Percentiles rank a stretch among this genome's conserved stretches.
phyloP scores from a whole-genome alignment of 2,888 invertebrate genomes.

The Asteroscopus sphinx region DNA sequence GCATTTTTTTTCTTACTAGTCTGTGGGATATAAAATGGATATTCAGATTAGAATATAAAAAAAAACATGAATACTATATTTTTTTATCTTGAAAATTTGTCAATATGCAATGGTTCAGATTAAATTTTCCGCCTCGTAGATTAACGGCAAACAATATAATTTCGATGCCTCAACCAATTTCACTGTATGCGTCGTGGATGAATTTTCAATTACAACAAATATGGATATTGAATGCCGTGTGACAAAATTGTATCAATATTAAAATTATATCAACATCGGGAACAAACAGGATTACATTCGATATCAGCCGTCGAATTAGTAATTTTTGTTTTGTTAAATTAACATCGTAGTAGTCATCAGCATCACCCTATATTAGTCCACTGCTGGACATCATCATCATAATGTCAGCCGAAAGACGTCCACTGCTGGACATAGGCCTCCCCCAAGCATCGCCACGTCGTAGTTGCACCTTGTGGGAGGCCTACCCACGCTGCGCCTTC shows the following conservation, averaged over 20 bases:
- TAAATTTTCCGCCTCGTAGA: slow-evolving; percentile 43
- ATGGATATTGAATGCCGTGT: slow-evolving; percentile 50
- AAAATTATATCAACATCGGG: slow-evolving; percentile 51
- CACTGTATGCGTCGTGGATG: slow-evolving; percentile 35
- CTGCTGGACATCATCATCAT: too few relatives aligned
- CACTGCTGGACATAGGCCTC: too few relatives aligned
- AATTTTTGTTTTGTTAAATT: slow-evolving; percentile 10
- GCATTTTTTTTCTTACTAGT: too few relatives aligned
- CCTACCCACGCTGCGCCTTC: too few relatives aligned
- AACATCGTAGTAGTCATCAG: background rate
- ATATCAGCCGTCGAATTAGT: slow-evolving; percentile 29
- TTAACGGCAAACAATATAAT: slow-evolving; percentile 53
- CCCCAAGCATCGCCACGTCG: too few relatives aligned
- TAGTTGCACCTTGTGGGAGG: too few relatives aligned
- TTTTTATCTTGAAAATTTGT: background rate
- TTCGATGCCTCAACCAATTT: slow-evolving; percentile 43
- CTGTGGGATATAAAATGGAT: too few relatives aligned
- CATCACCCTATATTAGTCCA: too few relatives aligned
- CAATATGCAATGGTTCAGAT: slow-evolving; percentile 19
- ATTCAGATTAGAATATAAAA: slow-evolving; percentile 10
- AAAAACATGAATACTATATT: too few relatives aligned
- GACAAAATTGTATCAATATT: slow-evolving; percentile 54
- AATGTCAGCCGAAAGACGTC: too few relatives aligned
- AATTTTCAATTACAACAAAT: slow-evolving; percentile 56
- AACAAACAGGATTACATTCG: slow-evolving; percentile 43